These are phyloP conservation scores for Pardalotus punctatus DNA, from an alignment of 2,113 vertebrate species.

Conservation along the genomic window DNA sequence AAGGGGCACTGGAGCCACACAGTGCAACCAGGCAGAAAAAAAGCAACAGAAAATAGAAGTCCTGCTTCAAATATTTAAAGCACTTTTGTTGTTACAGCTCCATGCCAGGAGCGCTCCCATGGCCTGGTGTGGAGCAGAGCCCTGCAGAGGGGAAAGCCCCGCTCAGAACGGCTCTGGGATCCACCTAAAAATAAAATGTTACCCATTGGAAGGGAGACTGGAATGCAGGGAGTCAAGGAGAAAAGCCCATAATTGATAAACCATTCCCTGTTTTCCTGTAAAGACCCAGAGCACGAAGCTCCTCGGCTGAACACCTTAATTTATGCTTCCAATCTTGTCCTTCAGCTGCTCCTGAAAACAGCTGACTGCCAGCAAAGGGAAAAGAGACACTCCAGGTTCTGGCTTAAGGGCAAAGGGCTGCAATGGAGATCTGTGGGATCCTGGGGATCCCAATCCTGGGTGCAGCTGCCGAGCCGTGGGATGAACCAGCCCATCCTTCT, in stretches of 20 bases:
- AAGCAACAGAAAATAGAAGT: not conserved
- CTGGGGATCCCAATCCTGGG: not conserved
- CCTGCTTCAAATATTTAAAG: not conserved
- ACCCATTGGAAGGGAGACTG: accelerated
- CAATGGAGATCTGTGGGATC: no score
- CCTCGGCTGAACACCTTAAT: not conserved
- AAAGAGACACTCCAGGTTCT: not conserved
- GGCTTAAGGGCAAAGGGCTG: not conserved
- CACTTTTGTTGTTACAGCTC: not conserved
- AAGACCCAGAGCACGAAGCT: not conserved
- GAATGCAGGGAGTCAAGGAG: not conserved
- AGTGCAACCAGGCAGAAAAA: not conserved
- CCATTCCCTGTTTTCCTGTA: not conserved
- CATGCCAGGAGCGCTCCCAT: not conserved
- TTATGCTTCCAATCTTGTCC: no score
- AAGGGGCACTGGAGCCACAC: not conserved
- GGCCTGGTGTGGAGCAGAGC: no score
- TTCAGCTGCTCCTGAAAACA: not conserved
- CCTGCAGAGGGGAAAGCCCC: not conserved
- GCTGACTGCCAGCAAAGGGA: no score
- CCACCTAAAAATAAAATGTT: accelerated
- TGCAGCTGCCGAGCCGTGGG: accelerated
- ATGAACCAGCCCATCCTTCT: not conserved
- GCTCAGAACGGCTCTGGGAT: not conserved
- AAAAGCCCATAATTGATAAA: accelerated